Evolutionary conservation across 1,140 invertebrate genomes (phyloP).

Genomic region (Aricia agestis): DNA sequence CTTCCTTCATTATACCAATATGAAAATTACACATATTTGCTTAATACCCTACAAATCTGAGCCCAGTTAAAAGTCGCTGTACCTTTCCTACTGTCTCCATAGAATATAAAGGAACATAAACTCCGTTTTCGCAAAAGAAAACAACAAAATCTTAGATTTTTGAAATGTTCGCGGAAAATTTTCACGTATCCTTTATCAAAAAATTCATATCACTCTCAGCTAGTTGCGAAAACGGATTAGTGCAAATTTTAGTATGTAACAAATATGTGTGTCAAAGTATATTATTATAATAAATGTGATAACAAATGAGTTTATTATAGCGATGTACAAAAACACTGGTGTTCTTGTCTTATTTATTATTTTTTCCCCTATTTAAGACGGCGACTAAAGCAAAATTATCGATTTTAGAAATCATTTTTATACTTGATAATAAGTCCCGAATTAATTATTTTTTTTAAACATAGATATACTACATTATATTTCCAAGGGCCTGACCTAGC

Average conservation of each 20-base stretch:
- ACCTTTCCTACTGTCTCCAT: conserved; percentile 18
- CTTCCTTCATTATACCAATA: background rate
- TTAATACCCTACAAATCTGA: background rate
- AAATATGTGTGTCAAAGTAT: conserved; percentile 73
- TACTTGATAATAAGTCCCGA: too few species aligned
- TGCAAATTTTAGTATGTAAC: conserved; percentile 63
- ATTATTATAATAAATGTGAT: conserved; percentile 75
- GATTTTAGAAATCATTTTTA: too few species aligned
- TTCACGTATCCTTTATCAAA: conserved; percentile 1
- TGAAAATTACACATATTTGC: background rate
- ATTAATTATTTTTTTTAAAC: too few species aligned
- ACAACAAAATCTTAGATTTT: background rate
- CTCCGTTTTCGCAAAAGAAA: conserved; percentile 24
- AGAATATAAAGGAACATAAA: conserved; percentile 21
- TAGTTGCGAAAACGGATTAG: conserved; percentile 49
- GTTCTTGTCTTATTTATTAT: background rate
- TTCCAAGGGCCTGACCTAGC: too few species aligned
- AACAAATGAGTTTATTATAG: conserved; percentile 75
- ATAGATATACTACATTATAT: too few species aligned
- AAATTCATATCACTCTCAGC: conserved; percentile 15
- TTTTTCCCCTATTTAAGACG: background rate
- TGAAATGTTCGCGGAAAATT: background rate
- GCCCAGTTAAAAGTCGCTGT: background rate
- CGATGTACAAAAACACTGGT: conserved; percentile 48
- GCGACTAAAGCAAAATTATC: too few species aligned